Base-by-base conservation (phyloP, 2,797 vertebrate genomes). In the Discoglossus pictus region DNA sequence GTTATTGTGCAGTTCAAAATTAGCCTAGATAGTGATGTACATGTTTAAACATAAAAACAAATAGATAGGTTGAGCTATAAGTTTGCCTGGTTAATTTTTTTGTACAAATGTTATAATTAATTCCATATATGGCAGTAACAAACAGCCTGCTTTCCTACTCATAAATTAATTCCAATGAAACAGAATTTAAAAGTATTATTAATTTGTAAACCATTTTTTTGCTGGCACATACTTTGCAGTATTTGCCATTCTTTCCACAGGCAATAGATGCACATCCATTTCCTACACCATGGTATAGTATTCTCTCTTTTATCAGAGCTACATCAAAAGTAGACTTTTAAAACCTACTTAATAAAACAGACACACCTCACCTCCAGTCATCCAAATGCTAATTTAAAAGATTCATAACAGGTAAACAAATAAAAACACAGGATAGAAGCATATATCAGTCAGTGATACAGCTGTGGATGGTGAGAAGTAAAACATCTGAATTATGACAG, bases 261-360 rank as follows among this genome's bases (percentile, higher is more conserved):
- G 20, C 15, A 23, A 36, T 39, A 34, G 31, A 50, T 40, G 34
- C 17, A 24, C 3, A 27, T 11, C 62, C 35, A 21, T 46, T 21
- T 44, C 17, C 61, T 34, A 5, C n/a, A 65, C 18, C 23, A 34
- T 34, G 23, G 9, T 31, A 24, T 4, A 16, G 58, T 61, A 18
- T 25, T 51, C n/a, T 65, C 35, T 60, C 17, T 74, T 67, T 71
- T 56, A 74, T 62, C 62, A 71, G 21, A 6, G 24, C n/a, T 47
- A 59, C 60, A 64, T 72, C 20, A 23, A 36, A 72, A 43, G 52
- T 18, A 58, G 44, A 42, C 54, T 48, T 60, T 72, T 62, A 43
- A 76, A 72, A 50, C 18, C 75, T 75, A 43, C 56, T 78, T 76
- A 81, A 59, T 20, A 56, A 34, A 66, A n/a, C 18, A 73, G 65